These are phyloP conservation scores for Dione juno DNA, from an alignment of 2,888 invertebrate genomes.

Conservation along the genomic window DNA sequence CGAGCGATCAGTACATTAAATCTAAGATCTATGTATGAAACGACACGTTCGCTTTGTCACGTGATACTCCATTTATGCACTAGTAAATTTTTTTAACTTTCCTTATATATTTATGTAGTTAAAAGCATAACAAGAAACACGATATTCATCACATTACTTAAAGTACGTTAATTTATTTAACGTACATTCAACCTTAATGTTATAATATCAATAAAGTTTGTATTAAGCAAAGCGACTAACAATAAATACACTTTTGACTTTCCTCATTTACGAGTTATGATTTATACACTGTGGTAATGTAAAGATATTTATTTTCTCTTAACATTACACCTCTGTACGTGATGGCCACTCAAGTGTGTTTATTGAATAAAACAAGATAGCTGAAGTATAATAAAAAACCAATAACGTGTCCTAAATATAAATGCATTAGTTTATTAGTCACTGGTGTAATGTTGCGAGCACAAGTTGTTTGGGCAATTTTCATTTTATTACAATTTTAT, in stretches of 20 bases:
- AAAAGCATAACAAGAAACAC: background rate
- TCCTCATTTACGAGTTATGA: conserved; percentile 42
- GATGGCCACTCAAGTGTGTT: conserved; percentile 49
- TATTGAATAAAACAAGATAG: conserved; percentile 59
- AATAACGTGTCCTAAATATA: conserved; percentile 70
- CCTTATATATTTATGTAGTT: too few species aligned
- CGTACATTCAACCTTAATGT: background rate
- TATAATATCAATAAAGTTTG: conserved; percentile 13
- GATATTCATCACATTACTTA: background rate
- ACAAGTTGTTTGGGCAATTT: background rate
- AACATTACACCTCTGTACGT: conserved; percentile 55
- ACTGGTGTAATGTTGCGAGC: conserved; percentile 50
- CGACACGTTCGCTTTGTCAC: too few species aligned
- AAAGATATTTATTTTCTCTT: conserved; percentile 48
- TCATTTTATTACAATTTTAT: too few species aligned
- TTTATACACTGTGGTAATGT: conserved; percentile 55
- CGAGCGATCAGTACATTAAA: too few species aligned
- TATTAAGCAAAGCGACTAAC: conserved; percentile 16
- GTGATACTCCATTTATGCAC: too few species aligned
- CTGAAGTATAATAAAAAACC: conserved; percentile 74
- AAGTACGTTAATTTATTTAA: background rate
- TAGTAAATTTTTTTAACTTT: too few species aligned
- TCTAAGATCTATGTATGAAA: too few species aligned
- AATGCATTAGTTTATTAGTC: conserved; percentile 80
- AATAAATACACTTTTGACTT: background rate